Evolutionary conservation across 1,140 invertebrate genomes (phyloP), one percentile per base, ranked within the genome.

Genomic region (Drosophila suzukii): DNA sequence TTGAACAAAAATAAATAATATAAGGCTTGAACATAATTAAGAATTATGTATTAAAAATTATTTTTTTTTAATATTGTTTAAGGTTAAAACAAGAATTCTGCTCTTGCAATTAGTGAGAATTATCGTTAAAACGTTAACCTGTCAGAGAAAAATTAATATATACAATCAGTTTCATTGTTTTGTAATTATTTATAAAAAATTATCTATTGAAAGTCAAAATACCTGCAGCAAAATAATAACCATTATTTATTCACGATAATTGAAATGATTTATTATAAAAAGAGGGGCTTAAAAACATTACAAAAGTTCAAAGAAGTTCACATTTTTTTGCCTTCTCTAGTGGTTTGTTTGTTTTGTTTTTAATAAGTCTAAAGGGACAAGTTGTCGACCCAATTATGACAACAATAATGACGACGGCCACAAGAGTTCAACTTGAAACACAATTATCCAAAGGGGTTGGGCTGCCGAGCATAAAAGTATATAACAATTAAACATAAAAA

Each of bases 311-410:
- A 34, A 34, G 15, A n/a, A 12, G 17, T 39, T 55, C 32, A 53
- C 15, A 20, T 4, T 58, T 24, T 46, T 30, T n/a, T 27, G 1
- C 13, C 17, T 53, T 41, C 13, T 10, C 27, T 30, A 10, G 20
- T 55, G 20, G 34, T 44, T 54, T 50, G 17, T 12, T 34, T 47
- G 12, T 27, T 32, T 70, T 30, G 6, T 38, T 32, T 54, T 51
- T 44, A 30, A 41, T 56, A 32, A 50, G 24, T 38, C 11, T 24
- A 30, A 67, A 36, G 47, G 44, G 20, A 54, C 36, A 74, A 60
- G 17, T 44, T 46, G 36, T 75, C 49, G 73, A 75, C 73, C 73
- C 8, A 75, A 67, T 59, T 75, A 75, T 54, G 32, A 15, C 13
- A 30, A 39, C 43, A 57, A 70, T 71, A 36, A 41, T 4, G 12